Percentiles rank a stretch among this genome's conserved stretches.
Conservation (phyloP, 2,797 vertebrate genomes). For the Helarctos malayanus region DNA sequence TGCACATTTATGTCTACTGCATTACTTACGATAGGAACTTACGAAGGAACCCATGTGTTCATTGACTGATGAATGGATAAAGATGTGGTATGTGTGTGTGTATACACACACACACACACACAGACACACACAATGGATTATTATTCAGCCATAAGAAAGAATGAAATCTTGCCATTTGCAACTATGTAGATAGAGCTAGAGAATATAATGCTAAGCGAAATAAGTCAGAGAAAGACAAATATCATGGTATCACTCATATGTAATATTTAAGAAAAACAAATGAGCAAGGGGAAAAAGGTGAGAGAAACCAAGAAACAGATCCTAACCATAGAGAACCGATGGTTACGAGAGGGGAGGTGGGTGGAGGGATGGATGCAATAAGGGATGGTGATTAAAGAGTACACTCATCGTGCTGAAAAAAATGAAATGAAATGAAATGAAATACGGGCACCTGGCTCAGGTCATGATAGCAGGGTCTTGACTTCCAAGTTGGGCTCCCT, state of each 20-base stretch:
- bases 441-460: too few relatives aligned
- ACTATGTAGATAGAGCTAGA: neutral
- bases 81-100: neutral
- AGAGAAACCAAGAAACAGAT: neutral
- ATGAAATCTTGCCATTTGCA: neutral
- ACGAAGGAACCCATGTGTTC: neutral
- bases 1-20: neutral
- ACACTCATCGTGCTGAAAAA: neutral
- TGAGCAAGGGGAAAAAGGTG: neutral
- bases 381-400: neutral
- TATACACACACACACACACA: neutral
- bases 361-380: neutral
- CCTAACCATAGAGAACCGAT: neutral
- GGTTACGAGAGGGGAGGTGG: neutral
- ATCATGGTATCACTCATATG: neutral
- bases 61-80: neutral
- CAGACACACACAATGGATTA: neutral
- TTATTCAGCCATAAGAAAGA: neutral
- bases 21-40: neutral
- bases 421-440: neutral
- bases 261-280: neutral
- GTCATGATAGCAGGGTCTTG: too few relatives aligned
- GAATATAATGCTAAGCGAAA: neutral
- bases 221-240: neutral
- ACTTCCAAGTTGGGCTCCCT: too few relatives aligned